Conservation (phyloP, 2,888 invertebrate genomes). For the Brenthis hecate region DNA sequence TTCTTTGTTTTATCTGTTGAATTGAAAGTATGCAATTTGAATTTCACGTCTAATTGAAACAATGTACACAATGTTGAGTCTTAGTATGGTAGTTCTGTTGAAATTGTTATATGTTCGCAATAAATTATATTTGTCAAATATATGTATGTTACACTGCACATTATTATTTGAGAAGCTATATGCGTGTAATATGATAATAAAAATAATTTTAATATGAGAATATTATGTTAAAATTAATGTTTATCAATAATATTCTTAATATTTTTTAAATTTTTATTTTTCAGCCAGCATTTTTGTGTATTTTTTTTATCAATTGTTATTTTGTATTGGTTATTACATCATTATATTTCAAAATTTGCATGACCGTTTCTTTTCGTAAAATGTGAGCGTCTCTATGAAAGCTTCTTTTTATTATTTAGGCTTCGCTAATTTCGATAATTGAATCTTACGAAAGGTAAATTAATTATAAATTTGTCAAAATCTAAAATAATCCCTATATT, state of each 20-base stretch:
- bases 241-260: conserved; percentile 3
- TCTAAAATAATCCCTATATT: conserved; percentile 8
- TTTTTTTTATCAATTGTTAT: conserved; percentile 14
- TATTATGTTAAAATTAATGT: background rate
- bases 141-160: conserved; percentile 19
- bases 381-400: conserved; percentile 49
- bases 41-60: background rate
- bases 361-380: conserved; percentile 37
- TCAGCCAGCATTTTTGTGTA: conserved; percentile 6
- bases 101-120: background rate
- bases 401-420: conserved; percentile 79
- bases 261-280: background rate
- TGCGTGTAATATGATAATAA: background rate
- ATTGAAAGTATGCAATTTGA: conserved; percentile 29
- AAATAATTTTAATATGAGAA: background rate
- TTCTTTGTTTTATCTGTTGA: conserved; percentile 48
- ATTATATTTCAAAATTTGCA: conserved; percentile 43
- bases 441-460: conserved; percentile 11
- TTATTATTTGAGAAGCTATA: background rate
- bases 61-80: conserved; percentile 20
- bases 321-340: conserved; percentile 26
- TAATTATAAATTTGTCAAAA: background rate
- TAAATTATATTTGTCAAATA: background rate
- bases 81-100: conserved; percentile 26
- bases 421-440: conserved; percentile 59